Evolutionary conservation across 2,888 invertebrate species (phyloP).

Genomic region (Philereme vetulata): DNA sequence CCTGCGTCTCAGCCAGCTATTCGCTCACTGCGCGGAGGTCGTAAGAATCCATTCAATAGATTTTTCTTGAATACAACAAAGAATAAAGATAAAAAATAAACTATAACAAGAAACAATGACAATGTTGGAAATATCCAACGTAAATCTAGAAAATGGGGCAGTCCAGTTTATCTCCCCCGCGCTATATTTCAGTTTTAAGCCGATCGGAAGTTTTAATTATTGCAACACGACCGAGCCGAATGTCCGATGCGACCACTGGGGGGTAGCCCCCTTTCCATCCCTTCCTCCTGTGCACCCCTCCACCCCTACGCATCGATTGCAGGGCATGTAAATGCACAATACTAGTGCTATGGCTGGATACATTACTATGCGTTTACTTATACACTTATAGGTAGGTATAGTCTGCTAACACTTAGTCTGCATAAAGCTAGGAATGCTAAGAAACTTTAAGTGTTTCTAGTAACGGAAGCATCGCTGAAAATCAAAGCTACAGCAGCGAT

Average conservation of each 20-base stretch:
- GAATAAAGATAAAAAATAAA: not conserved
- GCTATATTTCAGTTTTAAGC: conserved; percentile 15
- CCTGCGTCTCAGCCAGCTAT: too few relatives aligned
- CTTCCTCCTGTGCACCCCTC: conserved; percentile 14
- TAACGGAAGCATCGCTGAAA: too few relatives aligned
- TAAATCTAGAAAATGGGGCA: not conserved
- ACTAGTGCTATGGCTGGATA: conserved; percentile 25
- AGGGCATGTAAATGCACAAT: conserved; percentile 72
- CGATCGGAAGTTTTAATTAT: conserved; percentile 58
- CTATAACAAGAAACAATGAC: not conserved
- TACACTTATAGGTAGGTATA: not conserved
- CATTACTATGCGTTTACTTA: conserved; percentile 12
- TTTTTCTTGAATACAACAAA: too few relatives aligned
- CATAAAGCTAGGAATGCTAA: too few relatives aligned
- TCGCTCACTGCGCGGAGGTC: too few relatives aligned
- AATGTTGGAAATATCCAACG: too few relatives aligned
- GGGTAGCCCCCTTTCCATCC: conserved; percentile 22
- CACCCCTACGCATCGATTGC: conserved; percentile 68
- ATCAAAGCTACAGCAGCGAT: too few relatives aligned
- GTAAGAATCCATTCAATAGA: too few relatives aligned
- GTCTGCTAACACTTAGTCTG: not conserved
- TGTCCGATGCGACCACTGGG: conserved; percentile 26
- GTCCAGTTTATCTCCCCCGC: conserved; percentile 2
- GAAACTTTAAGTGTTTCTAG: too few relatives aligned
- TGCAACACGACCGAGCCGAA: conserved; percentile 42